These are phyloP conservation scores for Panopea generosa DNA, from an alignment of 2,888 invertebrate species.

Conservation along the genomic window DNA sequence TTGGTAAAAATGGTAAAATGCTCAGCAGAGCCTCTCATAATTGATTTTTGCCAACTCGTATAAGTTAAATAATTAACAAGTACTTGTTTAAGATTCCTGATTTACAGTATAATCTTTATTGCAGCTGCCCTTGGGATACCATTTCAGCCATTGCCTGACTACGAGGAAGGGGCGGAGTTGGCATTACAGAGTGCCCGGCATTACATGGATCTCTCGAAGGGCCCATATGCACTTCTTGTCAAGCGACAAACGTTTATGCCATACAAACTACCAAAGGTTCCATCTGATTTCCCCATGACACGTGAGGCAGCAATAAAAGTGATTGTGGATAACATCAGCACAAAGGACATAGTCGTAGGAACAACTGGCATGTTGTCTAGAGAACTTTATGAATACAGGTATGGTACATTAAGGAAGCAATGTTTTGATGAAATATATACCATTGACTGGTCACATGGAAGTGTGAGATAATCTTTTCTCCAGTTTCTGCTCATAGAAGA, in stretches of 20 bases:
- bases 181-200: slow-evolving; percentile 84
- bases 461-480: too few species aligned
- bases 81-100: too few species aligned
- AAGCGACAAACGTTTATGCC: slow-evolving; percentile 85
- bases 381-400: slow-evolving; percentile 85
- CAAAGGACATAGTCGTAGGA: slow-evolving; percentile 84
- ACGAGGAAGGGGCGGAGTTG: slow-evolving; percentile 84
- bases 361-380: slow-evolving; percentile 86
- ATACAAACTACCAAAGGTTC: slow-evolving; percentile 76
- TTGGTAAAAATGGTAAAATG: too few species aligned
- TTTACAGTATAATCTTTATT: too few species aligned
- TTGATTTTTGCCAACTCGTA: too few species aligned
- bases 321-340: slow-evolving; percentile 80
- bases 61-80: too few species aligned
- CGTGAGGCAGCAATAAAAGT: slow-evolving; percentile 84
- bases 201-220: slow-evolving; percentile 84
- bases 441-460: too few species aligned
- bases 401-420: too few species aligned
- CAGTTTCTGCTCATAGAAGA: too few species aligned
- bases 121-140: slow-evolving; percentile 79
- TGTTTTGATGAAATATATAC: too few species aligned
- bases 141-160: slow-evolving; percentile 84
- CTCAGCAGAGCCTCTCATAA: too few species aligned
- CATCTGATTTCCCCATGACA: slow-evolving; percentile 73
- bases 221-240: slow-evolving; percentile 85